These are phyloP conservation scores for Leuciscus idus DNA, from an alignment of 2,113 vertebrate species.

Conservation along the genomic window DNA sequence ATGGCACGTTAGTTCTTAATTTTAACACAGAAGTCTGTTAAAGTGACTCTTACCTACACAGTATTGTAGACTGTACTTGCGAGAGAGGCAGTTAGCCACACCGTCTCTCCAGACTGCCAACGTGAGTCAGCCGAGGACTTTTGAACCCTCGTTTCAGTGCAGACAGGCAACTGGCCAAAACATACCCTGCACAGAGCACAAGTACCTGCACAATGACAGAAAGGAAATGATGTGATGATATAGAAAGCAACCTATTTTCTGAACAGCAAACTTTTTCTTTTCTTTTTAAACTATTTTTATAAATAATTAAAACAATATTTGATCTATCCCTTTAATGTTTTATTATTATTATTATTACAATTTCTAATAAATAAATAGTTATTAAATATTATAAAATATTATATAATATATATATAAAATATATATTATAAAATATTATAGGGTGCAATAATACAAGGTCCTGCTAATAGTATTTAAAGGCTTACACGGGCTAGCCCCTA, in stretches of 20 bases:
- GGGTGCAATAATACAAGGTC: too few species aligned
- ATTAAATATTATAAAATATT: too few species aligned
- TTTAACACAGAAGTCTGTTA: slow-evolving; percentile 7
- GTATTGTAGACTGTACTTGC: not conserved
- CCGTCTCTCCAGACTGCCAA: slow-evolving; percentile 2
- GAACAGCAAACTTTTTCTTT: not conserved
- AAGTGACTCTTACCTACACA: slow-evolving; percentile 7
- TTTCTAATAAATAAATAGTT: too few species aligned
- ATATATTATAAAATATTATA: too few species aligned
- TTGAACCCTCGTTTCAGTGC: slow-evolving; percentile 45
- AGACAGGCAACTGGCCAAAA: slow-evolving; percentile 32
- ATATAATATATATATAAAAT: too few species aligned
- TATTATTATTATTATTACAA: too few species aligned
- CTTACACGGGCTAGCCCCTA: too few species aligned
- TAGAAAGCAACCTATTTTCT: not conserved
- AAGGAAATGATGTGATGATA: not conserved
- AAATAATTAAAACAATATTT: not conserved
- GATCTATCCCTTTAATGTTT: too few species aligned
- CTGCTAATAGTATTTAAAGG: too few species aligned
- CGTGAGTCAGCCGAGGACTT: slow-evolving; percentile 38
- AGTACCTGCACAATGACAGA: slow-evolving; percentile 1
- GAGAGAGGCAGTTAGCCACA: not conserved
- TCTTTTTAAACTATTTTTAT: not conserved
- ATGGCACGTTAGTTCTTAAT: not conserved
- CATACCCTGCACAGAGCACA: not conserved